phyloP scores from a whole-genome alignment of 2,113 vertebrate species.

The Calyptommatus sinebrachiatus region DNA sequence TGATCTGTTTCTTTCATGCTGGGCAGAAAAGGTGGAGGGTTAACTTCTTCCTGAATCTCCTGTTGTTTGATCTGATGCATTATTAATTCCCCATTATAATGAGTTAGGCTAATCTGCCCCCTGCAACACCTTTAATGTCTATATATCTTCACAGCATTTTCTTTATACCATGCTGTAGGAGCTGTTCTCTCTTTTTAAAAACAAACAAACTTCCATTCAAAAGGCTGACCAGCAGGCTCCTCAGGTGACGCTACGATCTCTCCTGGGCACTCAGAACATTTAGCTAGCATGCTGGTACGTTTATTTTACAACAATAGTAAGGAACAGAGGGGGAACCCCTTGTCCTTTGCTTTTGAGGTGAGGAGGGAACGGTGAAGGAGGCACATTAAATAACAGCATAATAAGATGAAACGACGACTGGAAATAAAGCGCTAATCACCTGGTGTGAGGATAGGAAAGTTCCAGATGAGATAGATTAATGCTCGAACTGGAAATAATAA shows the following conservation, averaged over 20 bases:
- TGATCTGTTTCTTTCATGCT: too few species aligned
- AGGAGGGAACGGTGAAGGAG: not conserved
- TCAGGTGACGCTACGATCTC: not conserved
- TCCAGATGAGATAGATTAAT: not conserved
- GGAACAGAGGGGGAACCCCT: not conserved
- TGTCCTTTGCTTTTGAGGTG: not conserved
- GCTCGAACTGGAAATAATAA: not conserved
- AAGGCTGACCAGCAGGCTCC: not conserved
- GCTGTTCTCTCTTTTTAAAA: not conserved
- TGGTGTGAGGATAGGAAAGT: not conserved
- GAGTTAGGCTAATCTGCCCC: not conserved
- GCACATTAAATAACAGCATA: not conserved
- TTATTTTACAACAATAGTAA: not conserved
- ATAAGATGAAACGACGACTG: not conserved
- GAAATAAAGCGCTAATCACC: not conserved
- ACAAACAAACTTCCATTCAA: not conserved
- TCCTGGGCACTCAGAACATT: not conserved
- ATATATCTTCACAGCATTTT: not conserved
- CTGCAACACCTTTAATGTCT: not conserved
- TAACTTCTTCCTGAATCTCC: not conserved
- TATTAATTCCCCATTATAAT: constrained; percentile 4
- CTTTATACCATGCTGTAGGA: not conserved
- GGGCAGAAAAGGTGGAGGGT: not conserved
- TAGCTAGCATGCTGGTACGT: not conserved
- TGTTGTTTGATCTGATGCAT: not conserved